Percentiles rank a stretch among this genome's conserved stretches.
Evolutionary conservation across 1,140 invertebrate genomes (phyloP).

Genomic region (Ceratina japonica): DNA sequence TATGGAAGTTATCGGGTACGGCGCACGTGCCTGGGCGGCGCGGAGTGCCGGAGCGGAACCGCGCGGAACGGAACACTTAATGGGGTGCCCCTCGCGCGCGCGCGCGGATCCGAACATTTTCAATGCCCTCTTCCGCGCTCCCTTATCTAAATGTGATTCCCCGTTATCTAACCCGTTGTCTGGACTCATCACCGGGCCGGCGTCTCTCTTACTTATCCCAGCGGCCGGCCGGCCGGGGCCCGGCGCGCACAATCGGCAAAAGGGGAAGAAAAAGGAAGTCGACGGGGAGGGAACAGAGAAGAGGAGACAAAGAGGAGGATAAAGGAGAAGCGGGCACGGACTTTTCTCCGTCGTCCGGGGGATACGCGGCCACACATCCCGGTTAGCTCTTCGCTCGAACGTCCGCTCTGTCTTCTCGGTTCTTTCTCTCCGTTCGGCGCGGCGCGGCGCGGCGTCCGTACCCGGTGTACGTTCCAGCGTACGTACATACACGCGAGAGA

Average conservation of each 20-base stretch:
- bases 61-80: slow-evolving; percentile 16
- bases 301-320: slow-evolving; percentile 29
- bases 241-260: not conserved
- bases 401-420: slow-evolving; percentile 50
- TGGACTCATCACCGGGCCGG: slow-evolving; percentile 35
- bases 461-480: slow-evolving; percentile 50
- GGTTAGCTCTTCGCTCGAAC: slow-evolving; percentile 50
- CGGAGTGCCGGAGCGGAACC: not conserved
- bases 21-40: slow-evolving; percentile 33
- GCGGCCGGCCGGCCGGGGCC: not conserved
- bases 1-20: slow-evolving; percentile 43
- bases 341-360: slow-evolving; percentile 41
- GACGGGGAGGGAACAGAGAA: not conserved
- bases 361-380: slow-evolving; percentile 41
- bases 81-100: slow-evolving; percentile 22
- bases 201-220: slow-evolving; percentile 43
- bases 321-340: slow-evolving; percentile 19
- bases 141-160: slow-evolving; percentile 49
- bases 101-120: slow-evolving; percentile 22
- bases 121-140: slow-evolving; percentile 32
- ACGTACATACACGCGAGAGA: slow-evolving; percentile 27
- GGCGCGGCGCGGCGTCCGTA: slow-evolving; percentile 17
- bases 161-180: slow-evolving; percentile 58
- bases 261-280: not conserved
- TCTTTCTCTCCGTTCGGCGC: slow-evolving; percentile 12